A percentile compares a stretch with the other conserved stretches of the same genome.
phyloP scores from a whole-genome alignment of 2,113 vertebrate species.

The Megaptera novaeangliae region DNA sequence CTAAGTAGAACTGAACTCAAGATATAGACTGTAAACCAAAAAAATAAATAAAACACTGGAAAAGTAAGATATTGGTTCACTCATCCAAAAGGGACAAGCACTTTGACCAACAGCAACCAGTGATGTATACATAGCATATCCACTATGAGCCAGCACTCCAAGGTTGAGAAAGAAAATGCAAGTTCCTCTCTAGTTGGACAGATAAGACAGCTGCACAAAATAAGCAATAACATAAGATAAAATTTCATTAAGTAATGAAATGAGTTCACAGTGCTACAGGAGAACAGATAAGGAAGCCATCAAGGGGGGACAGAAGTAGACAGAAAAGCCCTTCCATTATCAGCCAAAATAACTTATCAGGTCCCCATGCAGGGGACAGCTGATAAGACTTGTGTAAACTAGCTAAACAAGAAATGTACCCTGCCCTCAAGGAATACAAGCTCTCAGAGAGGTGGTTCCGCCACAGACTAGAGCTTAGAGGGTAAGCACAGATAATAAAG shows the following conservation, averaged over 20 bases:
- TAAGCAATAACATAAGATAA: slow-evolving; percentile 32
- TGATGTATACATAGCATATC: neutral
- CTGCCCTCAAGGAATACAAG: slow-evolving; percentile 13
- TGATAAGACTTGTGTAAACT: neutral
- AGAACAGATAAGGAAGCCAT: slow-evolving; percentile 40
- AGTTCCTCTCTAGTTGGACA: neutral
- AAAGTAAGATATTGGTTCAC: neutral
- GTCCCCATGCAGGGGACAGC: neutral
- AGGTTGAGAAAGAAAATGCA: neutral
- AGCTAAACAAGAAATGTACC: slow-evolving; percentile 32
- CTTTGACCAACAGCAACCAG: neutral
- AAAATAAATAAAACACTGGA: neutral
- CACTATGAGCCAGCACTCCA: neutral
- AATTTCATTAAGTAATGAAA: slow-evolving; percentile 56
- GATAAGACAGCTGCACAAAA: slow-evolving; percentile 24
- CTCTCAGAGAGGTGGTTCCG: neutral
- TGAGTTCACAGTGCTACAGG: slow-evolving; percentile 17
- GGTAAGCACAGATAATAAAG: neutral
- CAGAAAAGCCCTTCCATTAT: slow-evolving; percentile 22
- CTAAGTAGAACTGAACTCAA: neutral
- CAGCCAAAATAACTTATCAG: slow-evolving; percentile 31
- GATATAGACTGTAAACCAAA: neutral
- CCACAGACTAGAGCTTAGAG: neutral
- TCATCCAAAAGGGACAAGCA: neutral
- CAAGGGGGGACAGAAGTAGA: slow-evolving; percentile 10